Conservation (phyloP, 2,113 vertebrate species). For the Odocoileus virginianus region DNA sequence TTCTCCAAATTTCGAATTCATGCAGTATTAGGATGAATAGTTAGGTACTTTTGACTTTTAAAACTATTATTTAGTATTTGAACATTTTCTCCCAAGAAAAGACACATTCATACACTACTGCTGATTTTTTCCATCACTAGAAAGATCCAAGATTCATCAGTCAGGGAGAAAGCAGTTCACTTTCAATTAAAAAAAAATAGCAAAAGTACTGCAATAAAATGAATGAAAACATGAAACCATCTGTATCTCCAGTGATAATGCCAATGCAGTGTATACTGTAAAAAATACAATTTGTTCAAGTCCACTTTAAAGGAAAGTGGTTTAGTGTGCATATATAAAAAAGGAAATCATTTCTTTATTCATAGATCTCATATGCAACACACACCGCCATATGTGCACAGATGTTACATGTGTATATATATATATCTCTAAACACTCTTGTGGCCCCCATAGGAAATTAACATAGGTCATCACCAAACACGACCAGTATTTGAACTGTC, state of each 20-base stretch:
- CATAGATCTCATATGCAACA: neutral
- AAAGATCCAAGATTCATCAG: conserved; percentile 67
- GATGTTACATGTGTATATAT: no score
- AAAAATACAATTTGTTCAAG: conserved; percentile 53
- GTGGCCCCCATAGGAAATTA: neutral
- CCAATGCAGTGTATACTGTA: conserved; percentile 71
- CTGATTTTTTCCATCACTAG: neutral
- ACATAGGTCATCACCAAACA: neutral
- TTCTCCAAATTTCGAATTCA: neutral
- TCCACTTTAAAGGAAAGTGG: neutral
- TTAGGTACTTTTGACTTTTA: neutral
- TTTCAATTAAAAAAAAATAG: conserved; percentile 68
- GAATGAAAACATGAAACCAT: conserved; percentile 71
- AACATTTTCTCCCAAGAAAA: conserved; percentile 1
- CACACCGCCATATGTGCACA: neutral
- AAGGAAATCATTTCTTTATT: neutral
- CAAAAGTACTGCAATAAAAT: conserved; percentile 69
- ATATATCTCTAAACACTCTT: neutral
- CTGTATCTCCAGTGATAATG: conserved; percentile 72
- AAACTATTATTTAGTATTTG: neutral
- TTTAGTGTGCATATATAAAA: neutral
- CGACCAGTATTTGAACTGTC: neutral
- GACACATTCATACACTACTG: neutral
- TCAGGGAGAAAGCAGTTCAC: conserved; percentile 71
- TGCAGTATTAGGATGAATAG: neutral